Conservation (phyloP, 1,140 invertebrate species). For the Arion vulgaris region DNA sequence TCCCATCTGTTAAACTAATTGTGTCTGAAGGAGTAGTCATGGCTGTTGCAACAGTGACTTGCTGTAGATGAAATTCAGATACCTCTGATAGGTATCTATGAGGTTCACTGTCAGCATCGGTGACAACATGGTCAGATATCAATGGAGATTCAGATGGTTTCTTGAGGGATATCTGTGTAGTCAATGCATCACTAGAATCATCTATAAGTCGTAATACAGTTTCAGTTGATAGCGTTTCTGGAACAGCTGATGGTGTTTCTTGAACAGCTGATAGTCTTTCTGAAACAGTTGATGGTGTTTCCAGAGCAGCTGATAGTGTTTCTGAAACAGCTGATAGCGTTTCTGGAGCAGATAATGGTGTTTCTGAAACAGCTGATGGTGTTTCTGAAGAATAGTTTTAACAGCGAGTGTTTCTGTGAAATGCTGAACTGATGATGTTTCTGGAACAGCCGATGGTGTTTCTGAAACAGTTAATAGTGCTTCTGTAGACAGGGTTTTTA, state of each 20-base stretch:
- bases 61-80: conserved; percentile 21
- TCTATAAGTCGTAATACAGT: neutral
- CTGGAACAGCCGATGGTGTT: no score
- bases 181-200: conserved; percentile 14
- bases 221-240: neutral
- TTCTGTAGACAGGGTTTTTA: neutral
- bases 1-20: neutral
- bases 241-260: neutral
- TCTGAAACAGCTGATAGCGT: no score
- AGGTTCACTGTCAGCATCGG: neutral
- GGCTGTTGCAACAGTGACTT: neutral
- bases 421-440: neutral
- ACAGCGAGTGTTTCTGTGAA: neutral
- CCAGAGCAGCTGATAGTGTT: no score
- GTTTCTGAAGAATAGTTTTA: neutral
- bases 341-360: no score
- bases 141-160: neutral
- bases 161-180: neutral
- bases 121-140: neutral
- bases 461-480: no score
- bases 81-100: neutral
- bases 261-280: neutral
- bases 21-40: neutral
- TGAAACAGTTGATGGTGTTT: neutral
- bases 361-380: no score